Evolutionary conservation across 1,140 invertebrate species (phyloP).

Genomic region (Musca domestica): DNA sequence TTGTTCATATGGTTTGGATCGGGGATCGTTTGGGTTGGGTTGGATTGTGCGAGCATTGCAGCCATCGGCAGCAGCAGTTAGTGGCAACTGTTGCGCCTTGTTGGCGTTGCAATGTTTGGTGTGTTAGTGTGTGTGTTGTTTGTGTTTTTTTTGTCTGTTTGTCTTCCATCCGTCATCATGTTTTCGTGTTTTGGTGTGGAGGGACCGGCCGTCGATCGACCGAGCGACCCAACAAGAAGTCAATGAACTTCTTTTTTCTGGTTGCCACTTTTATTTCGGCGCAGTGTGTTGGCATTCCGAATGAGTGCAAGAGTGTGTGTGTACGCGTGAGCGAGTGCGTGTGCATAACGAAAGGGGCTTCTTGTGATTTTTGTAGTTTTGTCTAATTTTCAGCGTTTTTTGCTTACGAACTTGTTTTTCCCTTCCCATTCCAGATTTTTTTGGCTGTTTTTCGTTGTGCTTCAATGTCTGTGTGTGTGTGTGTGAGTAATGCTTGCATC

Average conservation of each 20-base stretch:
- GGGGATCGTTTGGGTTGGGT: too few species aligned
- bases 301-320: neutral
- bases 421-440: neutral
- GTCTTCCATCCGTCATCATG: neutral
- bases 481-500: neutral
- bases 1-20: too few species aligned
- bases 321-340: neutral
- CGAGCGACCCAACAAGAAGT: neutral
- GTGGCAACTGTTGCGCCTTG: conserved; percentile 19
- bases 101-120: neutral
- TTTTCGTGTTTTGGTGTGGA: neutral
- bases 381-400: neutral
- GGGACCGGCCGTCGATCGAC: neutral
- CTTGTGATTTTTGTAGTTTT: neutral
- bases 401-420: conserved; percentile 18
- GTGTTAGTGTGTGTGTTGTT: conserved; percentile 1
- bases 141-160: neutral
- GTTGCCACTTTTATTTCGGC: conserved; percentile 8
- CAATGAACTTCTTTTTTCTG: conserved; percentile 15
- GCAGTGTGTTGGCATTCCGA: neutral
- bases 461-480: neutral
- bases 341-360: neutral
- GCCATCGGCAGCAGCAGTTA: neutral
- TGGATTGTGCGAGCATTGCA: too few species aligned
- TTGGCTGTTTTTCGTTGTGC: neutral